These are phyloP conservation scores for Callopanchax toddi DNA, from an alignment of 2,113 vertebrate species.

Conservation along the genomic window DNA sequence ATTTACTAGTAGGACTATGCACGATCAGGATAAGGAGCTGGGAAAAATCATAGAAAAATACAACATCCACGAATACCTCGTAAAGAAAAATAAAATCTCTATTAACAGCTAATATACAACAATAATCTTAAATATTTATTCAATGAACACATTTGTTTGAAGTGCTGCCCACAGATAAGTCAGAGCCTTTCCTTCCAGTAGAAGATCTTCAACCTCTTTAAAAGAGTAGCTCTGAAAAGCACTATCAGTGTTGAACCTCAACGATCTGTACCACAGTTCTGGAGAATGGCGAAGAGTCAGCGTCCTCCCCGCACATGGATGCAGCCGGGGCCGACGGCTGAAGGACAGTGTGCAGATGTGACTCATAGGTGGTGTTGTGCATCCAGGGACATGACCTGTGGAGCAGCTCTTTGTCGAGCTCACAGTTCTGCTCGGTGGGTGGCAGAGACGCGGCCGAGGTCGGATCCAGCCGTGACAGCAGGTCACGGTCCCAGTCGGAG, in stretches of 20 bases:
- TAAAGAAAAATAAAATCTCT: slow-evolving; percentile 15
- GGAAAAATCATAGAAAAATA: slow-evolving; percentile 4
- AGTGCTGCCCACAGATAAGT: slow-evolving; percentile 1
- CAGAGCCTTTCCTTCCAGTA: neutral
- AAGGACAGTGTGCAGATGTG: slow-evolving; percentile 68
- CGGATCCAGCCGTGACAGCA: slow-evolving; percentile 48
- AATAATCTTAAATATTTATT: slow-evolving; percentile 49
- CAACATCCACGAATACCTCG: neutral
- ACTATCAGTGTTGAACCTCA: slow-evolving; percentile 65
- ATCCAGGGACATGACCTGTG: slow-evolving; percentile 58
- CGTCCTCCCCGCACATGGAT: slow-evolving; percentile 43
- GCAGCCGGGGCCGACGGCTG: slow-evolving; percentile 23
- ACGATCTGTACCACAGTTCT: slow-evolving; percentile 54
- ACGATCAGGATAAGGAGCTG: slow-evolving; percentile 6
- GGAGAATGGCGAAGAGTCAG: slow-evolving; percentile 39
- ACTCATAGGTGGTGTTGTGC: slow-evolving; percentile 70
- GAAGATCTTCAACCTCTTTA: neutral
- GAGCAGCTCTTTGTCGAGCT: slow-evolving; percentile 68
- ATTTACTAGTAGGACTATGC: neutral
- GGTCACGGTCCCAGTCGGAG: slow-evolving; percentile 72
- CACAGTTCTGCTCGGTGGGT: neutral
- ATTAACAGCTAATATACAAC: neutral
- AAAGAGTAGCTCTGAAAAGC: neutral
- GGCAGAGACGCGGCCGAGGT: neutral
- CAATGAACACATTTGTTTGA: slow-evolving; percentile 1